These are phyloP conservation scores for Drosophila conformis DNA, from an alignment of 2,888 invertebrate genomes.

Conservation along the genomic window DNA sequence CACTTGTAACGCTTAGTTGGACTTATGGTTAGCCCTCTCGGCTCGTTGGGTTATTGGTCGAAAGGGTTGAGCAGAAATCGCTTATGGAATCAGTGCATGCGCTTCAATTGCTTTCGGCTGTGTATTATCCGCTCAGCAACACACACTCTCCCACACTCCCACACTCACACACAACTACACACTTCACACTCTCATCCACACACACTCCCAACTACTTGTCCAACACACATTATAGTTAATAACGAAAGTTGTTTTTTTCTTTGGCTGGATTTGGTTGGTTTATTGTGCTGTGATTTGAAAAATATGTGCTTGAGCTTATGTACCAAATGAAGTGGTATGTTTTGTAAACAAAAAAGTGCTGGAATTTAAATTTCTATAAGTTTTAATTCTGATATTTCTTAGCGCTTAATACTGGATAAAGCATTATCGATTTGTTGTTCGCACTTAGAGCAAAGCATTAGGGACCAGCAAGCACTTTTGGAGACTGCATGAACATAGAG, in stretches of 20 bases:
- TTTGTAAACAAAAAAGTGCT: background rate
- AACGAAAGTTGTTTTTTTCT: constrained; percentile 27
- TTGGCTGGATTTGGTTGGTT: constrained; percentile 8
- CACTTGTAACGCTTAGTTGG: constrained; percentile 56
- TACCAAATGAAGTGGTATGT: background rate
- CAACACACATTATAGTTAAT: constrained; percentile 25
- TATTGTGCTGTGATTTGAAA: constrained; percentile 26
- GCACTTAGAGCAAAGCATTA: background rate
- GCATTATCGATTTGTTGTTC: background rate
- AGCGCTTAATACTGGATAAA: too few species aligned
- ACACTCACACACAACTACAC: constrained; percentile 1
- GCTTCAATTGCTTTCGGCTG: constrained; percentile 71
- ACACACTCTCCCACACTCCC: constrained; percentile 4
- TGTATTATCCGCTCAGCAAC: constrained; percentile 57
- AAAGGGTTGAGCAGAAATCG: constrained; percentile 56
- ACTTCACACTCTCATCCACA: background rate
- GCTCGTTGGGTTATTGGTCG: constrained; percentile 14
- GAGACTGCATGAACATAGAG: too few species aligned
- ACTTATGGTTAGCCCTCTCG: constrained; percentile 36
- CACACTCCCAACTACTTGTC: background rate
- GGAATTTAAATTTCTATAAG: background rate
- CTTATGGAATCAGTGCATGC: constrained; percentile 72
- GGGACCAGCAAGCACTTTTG: background rate
- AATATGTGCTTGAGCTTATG: background rate
- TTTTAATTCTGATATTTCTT: background rate